Base-by-base conservation (phyloP, 2,888 invertebrate species). In the Agrotis exclamationis region DNA sequence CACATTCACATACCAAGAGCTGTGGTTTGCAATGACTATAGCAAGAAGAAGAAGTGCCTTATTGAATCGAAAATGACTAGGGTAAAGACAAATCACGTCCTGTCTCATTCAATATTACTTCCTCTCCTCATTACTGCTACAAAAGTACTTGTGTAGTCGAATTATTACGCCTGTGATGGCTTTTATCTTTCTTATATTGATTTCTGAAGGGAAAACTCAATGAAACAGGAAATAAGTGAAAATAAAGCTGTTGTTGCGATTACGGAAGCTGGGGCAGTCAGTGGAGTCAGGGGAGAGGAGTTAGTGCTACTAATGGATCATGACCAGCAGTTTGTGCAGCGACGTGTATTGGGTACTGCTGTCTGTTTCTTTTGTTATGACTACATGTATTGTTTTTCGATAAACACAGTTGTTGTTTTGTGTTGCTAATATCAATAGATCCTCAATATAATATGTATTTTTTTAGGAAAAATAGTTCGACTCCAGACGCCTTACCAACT, bases 261-360 rank as follows among this genome's bases (percentile, higher is more conserved):
- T 48, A 28, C 28, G 68, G 53, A 63, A 66, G 53, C 63, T 63
- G 65, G 64, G 63, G 54, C 82, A 80, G 68, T 70, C 65, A 66
- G 56, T 48, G 7, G n/a, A n/a, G n/a, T n/a, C n/a, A n/a, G n/a
- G 16, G 47, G 74, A n/a, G 53, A 44, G 48, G 47, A 63, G 47
- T 63, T 62, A 48, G 59, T 56, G 45, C n/a, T 56, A 18, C 71
- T 74, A 77, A 74, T 74, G 71, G 73, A 72, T 57, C 79, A 53
- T 75, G 79, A 79, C 79, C 28, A 62, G 72, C 79, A 72, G 51
- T 78, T 75, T 72, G 48, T 58, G 59, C 22, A 77, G 6, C 18
- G 48, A 51, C 51, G 50, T 51, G 71, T 78, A 47, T 62, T 39
- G 54, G 22, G 45, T 13, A 44, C 33, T n/a, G 24, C 16, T 4